phyloP scores from a whole-genome alignment of 2,888 invertebrate genomes.

The Caenorhabditis sp. region DNA sequence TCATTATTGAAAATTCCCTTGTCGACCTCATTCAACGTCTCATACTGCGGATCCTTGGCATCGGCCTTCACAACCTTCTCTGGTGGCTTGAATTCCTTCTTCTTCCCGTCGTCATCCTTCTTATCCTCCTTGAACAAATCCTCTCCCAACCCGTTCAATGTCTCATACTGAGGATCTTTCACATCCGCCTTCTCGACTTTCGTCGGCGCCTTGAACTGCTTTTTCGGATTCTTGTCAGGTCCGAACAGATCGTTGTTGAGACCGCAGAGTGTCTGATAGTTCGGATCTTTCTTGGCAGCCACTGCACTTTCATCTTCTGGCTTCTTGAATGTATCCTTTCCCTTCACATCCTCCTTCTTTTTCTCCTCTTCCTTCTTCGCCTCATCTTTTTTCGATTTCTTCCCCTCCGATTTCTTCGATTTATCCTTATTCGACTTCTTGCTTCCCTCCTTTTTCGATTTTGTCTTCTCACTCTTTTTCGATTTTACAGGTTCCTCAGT shows the following conservation, averaged over 20 bases:
- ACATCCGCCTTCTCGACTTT: constrained; percentile 65
- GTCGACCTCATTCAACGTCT: constrained; percentile 68
- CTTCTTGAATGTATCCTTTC: constrained; percentile 32
- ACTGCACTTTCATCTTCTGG: constrained; percentile 37
- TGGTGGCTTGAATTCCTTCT: constrained; percentile 69
- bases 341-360: constrained; percentile 21
- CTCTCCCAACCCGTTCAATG: constrained; percentile 62
- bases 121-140: constrained; percentile 60
- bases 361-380: constrained; percentile 36
- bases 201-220: constrained; percentile 64
- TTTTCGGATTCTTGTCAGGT: constrained; percentile 62
- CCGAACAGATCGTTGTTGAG: constrained; percentile 58
- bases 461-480: constrained; percentile 19
- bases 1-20: constrained; percentile 68
- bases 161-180: constrained; percentile 69
- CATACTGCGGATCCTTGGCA: constrained; percentile 71
- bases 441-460: constrained; percentile 13
- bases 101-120: constrained; percentile 61
- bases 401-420: constrained; percentile 17
- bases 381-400: constrained; percentile 28
- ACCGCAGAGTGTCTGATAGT: constrained; percentile 46
- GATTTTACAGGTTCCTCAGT: constrained; percentile 6
- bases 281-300: constrained; percentile 23
- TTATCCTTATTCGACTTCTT: constrained; percentile 25
- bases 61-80: constrained; percentile 68